Conservation (phyloP, 2,113 vertebrate species). For the Steatornis caripensis region DNA sequence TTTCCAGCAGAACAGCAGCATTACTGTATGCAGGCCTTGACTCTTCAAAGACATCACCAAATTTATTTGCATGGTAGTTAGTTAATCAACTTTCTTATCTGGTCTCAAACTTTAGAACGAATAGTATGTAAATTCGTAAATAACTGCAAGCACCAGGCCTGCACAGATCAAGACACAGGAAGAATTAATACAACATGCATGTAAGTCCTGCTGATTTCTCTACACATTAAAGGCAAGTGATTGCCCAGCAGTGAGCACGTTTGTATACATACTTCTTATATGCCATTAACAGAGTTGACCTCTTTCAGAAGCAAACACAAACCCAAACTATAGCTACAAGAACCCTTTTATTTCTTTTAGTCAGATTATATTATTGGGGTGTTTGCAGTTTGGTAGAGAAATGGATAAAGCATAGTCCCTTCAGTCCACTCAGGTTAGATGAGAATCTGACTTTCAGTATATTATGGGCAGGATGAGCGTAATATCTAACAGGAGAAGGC, state of each 20-base stretch:
- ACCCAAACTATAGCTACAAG: not conserved
- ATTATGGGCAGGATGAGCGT: not conserved
- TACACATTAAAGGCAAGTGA: not conserved
- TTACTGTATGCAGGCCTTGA: not conserved
- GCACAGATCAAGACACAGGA: conserved; percentile 8
- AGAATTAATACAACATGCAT: conserved; percentile 33
- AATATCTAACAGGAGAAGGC: not conserved
- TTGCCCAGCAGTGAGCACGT: not conserved
- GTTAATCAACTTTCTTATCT: conserved; percentile 42
- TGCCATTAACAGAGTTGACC: not conserved
- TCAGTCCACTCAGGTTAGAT: not conserved
- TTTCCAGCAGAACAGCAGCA: not conserved
- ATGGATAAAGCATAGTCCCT: not conserved
- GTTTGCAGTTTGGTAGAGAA: not conserved
- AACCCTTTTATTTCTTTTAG: conserved; percentile 14
- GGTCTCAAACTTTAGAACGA: conserved; percentile 26
- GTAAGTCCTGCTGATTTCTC: conserved; percentile 2
- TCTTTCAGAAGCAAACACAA: not conserved
- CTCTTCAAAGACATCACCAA: not conserved
- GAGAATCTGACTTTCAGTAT: not conserved
- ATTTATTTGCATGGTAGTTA: not conserved
- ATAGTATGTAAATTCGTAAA: conserved; percentile 9
- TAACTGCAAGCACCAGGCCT: conserved; percentile 10
- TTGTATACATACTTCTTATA: not conserved
- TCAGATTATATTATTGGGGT: not conserved